Base-by-base conservation (phyloP, 2,113 vertebrate genomes). In the Phycodurus eques region DNA sequence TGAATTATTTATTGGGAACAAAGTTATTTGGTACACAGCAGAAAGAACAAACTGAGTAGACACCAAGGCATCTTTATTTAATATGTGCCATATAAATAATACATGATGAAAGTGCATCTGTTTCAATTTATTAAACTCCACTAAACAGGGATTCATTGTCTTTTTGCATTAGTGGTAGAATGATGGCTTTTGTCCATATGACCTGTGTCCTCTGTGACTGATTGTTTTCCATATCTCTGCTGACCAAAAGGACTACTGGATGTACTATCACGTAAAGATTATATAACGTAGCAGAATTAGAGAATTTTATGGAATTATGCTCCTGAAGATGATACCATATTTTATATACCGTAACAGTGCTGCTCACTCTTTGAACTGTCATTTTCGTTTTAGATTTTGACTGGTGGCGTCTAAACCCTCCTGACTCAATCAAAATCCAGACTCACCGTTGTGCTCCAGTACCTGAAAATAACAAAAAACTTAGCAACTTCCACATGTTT, bases 21-120 rank as follows among this genome's bases (percentile, higher is more conserved):
- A 92, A 85, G 88, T 91, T 90, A 92, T 92, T 91, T 91, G 89
- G 87, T 91, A 88, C 91, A 90, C 90, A 88, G 89, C 88, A 86
- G 85, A 84, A 86, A 85, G 90, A 87, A 88, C 83, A 85, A 88
- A 87, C 87, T 80, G 87, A 88, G 86, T 74, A 86, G 83, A 89
- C 89, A 89, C 88, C 59, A 72, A 85, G 83, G 81, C 90, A 90
- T 88, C 86, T 85, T 88, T 90, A 87, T 91, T 90, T 86, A 84
- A 91, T 92, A 88, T 90, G 89, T 83, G 83, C 78, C 87, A 73
- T 85, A 90, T 91, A 89, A 93, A 93, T 91, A 91, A 91, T 87
- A 80, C 85, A 90, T 88, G 83, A 74, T 33, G 33, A 80, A 89
- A 90, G 92, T 84, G 88, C 86, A 88, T 88, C 88, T 85, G 88